These are phyloP conservation scores for Lypha dubia DNA, from an alignment of 2,888 invertebrate species.

Conservation along the genomic window DNA sequence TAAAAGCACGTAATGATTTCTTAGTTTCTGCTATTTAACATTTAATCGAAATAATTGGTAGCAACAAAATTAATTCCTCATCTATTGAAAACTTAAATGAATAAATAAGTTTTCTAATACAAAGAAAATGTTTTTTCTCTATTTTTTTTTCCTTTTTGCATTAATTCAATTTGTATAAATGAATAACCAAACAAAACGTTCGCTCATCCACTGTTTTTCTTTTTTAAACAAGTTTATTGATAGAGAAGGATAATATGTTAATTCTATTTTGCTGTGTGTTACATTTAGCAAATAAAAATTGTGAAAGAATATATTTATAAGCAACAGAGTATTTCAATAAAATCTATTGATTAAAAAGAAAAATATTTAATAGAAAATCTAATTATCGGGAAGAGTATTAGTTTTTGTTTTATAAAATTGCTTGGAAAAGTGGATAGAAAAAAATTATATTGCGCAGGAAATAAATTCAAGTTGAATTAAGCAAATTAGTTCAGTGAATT, in stretches of 20 bases:
- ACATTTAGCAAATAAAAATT: not conserved
- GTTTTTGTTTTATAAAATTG: not conserved
- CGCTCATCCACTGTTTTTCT: no score
- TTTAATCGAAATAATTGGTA: not conserved
- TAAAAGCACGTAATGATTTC: not conserved
- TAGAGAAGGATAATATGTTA: not conserved
- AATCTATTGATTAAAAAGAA: not conserved
- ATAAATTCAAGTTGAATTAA: not conserved
- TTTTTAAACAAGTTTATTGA: not conserved
- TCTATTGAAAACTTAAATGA: not conserved
- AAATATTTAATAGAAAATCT: not conserved
- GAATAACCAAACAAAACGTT: not conserved
- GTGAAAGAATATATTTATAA: not conserved
- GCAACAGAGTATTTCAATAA: not conserved
- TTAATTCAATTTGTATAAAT: not conserved
- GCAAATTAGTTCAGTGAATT: not conserved
- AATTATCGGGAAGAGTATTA: not conserved
- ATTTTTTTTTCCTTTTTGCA: not conserved
- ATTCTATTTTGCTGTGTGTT: not conserved
- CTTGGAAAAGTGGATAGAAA: not conserved
- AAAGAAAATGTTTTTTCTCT: not conserved
- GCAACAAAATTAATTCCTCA: not conserved
- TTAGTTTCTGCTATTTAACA: not conserved
- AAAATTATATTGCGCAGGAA: no score
- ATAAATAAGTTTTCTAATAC: not conserved